These are phyloP conservation scores for Streptopelia turtur DNA, from an alignment of 2,797 vertebrate genomes.

Conservation along the genomic window DNA sequence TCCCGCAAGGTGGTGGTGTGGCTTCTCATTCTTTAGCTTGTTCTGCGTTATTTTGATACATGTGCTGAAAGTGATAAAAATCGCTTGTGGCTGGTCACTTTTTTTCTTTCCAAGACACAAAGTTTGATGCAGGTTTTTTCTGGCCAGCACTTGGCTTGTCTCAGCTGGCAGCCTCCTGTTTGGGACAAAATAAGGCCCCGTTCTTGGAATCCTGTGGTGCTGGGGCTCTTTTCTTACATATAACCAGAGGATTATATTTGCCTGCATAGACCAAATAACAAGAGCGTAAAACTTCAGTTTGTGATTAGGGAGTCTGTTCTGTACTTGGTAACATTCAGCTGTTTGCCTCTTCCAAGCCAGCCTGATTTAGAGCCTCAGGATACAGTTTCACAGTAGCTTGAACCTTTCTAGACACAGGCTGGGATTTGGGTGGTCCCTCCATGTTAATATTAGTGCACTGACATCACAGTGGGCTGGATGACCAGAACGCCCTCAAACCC, in stretches of 20 bases:
- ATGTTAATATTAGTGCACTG: rapidly evolving
- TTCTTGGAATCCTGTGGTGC: not conserved
- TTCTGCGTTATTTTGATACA: not conserved
- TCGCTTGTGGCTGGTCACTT: not conserved
- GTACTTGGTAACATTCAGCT: not conserved
- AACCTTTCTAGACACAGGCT: not conserved
- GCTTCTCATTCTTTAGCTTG: not conserved
- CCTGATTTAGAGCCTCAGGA: not conserved
- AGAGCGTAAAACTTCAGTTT: not conserved
- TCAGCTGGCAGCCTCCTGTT: not conserved
- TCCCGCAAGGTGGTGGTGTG: not conserved
- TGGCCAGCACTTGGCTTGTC: rapidly evolving
- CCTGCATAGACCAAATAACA: not conserved
- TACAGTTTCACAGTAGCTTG: not conserved
- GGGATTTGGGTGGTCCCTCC: not conserved
- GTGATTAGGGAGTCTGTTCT: rapidly evolving
- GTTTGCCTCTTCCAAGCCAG: not conserved
- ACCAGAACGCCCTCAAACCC: not conserved
- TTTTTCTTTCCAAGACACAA: not conserved
- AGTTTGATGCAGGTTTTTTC: not conserved
- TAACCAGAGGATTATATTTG: not conserved
- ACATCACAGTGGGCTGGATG: not conserved
- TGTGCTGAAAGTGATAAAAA: not conserved
- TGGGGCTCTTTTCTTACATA: not conserved
- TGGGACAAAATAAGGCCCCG: not conserved